A percentile compares a stretch with the other conserved stretches of the same genome.
phyloP scores from a whole-genome alignment of 23 tunicate genomes.

The Botrylloides violaceus region DNA sequence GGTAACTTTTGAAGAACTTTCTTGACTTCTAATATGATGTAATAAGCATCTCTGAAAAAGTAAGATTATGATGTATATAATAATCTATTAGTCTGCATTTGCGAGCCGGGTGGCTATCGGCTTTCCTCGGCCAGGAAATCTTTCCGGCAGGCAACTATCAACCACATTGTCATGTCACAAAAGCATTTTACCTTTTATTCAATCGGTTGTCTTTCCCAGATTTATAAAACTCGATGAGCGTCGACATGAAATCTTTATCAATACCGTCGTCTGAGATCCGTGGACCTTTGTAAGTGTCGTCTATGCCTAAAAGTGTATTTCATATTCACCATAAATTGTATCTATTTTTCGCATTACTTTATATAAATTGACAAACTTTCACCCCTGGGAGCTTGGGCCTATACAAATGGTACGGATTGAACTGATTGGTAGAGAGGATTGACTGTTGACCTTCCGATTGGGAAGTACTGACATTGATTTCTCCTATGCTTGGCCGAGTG shows the following conservation, averaged over 20 bases:
- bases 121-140: neutral
- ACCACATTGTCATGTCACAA: no score
- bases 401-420: no score
- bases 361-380: no score
- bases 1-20: conserved; percentile 42
- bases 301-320: conserved; percentile 50
- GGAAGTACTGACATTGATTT: no score
- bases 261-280: conserved; percentile 71
- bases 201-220: conserved; percentile 25
- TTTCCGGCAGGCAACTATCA: no score
- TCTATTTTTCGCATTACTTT: no score
- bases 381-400: no score
- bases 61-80: no score
- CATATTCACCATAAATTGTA: no score
- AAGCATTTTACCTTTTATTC: conserved; percentile 6
- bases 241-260: conserved; percentile 58
- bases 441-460: no score
- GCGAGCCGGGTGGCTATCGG: neutral
- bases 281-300: conserved; percentile 70
- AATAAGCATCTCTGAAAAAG: conserved; percentile 68
- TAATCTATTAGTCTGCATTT: neutral
- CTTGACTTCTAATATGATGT: conserved; percentile 70
- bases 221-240: conserved; percentile 29
- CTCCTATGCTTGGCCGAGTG: no score
- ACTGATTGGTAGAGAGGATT: no score